phyloP scores from a whole-genome alignment of 1,140 invertebrate species.

The Monomorium pharaonis region DNA sequence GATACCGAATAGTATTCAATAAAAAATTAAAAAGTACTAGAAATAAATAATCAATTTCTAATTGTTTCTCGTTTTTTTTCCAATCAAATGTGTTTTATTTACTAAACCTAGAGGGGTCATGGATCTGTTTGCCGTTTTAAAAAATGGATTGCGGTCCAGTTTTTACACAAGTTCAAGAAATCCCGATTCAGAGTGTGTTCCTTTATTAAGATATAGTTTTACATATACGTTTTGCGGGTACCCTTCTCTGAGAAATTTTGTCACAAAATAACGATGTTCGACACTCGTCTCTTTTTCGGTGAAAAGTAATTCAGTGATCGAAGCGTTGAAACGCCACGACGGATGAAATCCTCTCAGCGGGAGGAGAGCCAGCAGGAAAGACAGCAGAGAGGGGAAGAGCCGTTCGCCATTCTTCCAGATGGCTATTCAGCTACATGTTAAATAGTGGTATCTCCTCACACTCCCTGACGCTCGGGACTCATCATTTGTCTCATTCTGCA shows the following conservation, averaged over 20 bases:
- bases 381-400: constrained; percentile 32
- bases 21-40: too few species aligned
- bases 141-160: too few species aligned
- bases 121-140: too few species aligned
- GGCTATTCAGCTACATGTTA: constrained; percentile 79
- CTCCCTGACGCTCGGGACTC: constrained; percentile 67
- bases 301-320: constrained; percentile 44
- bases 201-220: neutral
- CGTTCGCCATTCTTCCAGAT: constrained; percentile 74
- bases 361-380: neutral
- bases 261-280: neutral
- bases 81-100: too few species aligned
- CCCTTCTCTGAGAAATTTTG: neutral
- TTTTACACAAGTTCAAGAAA: too few species aligned
- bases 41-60: too few species aligned
- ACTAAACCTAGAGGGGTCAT: too few species aligned
- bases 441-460: constrained; percentile 61
- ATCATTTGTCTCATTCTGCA: constrained; percentile 68
- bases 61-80: too few species aligned
- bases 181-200: neutral
- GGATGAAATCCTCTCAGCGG: constrained; percentile 18
- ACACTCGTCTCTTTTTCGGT: neutral
- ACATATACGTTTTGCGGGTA: neutral
- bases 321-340: constrained; percentile 8
- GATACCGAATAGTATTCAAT: too few species aligned